A percentile compares a stretch with the other conserved stretches of the same genome.
phyloP scores from a whole-genome alignment of 2,888 invertebrate species.

The Netelia fuscicornis region DNA sequence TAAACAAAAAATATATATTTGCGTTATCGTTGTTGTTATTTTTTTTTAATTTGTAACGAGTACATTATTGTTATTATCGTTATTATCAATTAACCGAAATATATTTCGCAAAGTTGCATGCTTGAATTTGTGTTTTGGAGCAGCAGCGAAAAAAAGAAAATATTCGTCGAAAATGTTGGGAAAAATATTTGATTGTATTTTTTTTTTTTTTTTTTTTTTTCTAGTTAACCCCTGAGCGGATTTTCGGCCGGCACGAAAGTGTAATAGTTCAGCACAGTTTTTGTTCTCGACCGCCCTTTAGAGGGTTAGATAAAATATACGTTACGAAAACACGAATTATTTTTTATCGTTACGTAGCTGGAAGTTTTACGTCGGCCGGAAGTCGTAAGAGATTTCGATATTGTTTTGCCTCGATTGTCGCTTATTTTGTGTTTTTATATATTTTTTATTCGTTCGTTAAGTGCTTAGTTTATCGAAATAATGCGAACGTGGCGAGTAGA shows the following conservation, averaged over 20 bases:
- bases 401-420: slow-evolving; percentile 58
- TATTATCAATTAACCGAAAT: slow-evolving; percentile 29
- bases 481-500: slow-evolving; percentile 58
- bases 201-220: not conserved
- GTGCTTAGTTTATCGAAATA: slow-evolving; percentile 35
- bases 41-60: slow-evolving; percentile 10
- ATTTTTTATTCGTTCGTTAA: slow-evolving; percentile 19
- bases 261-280: not conserved
- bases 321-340: slow-evolving; percentile 7
- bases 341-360: slow-evolving; percentile 13
- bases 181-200: not conserved
- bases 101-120: slow-evolving; percentile 63
- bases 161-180: not conserved
- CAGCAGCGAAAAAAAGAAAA: slow-evolving; percentile 34
- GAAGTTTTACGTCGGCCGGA: slow-evolving; percentile 2
- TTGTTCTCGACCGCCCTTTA: slow-evolving; percentile 29
- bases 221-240: not conserved
- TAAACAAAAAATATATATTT: slow-evolving; percentile 8
- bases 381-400: slow-evolving; percentile 35
- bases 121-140: slow-evolving; percentile 54
- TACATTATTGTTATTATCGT: slow-evolving; percentile 31
- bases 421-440: slow-evolving; percentile 45
- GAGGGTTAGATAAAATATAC: not conserved
- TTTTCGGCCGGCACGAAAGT: not conserved
- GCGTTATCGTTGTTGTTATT: slow-evolving; percentile 45